Evolutionary conservation across 2,113 vertebrate genomes (phyloP).

Genomic region (Chaetorhynchus papuensis): DNA sequence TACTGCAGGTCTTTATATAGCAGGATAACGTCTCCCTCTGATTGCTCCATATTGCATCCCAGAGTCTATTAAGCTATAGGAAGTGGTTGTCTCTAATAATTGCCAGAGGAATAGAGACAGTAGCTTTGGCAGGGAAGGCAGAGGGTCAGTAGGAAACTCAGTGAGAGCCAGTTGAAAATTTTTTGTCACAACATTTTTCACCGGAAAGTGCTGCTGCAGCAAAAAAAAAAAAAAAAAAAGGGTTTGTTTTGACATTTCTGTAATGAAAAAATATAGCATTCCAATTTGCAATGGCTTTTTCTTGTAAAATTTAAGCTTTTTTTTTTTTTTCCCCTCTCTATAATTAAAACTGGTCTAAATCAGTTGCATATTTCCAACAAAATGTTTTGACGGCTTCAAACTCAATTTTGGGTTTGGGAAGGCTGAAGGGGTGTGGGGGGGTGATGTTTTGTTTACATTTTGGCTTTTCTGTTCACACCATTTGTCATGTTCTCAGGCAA

Average conservation of each 20-base stretch:
- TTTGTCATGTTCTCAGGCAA: conserved; percentile 27
- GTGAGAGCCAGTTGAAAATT: neutral
- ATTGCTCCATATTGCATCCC: neutral
- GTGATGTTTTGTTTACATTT: conserved; percentile 29
- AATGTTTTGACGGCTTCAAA: conserved; percentile 3
- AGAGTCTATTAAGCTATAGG: neutral
- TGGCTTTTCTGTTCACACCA: conserved; percentile 14
- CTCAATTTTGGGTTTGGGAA: neutral
- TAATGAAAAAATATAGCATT: conserved; percentile 42
- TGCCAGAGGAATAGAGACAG: neutral
- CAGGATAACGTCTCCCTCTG: neutral
- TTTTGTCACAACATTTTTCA: conserved; percentile 21
- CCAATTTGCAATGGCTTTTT: neutral
- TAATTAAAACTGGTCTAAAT: conserved; percentile 15
- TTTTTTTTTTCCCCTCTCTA: rapidly evolving
- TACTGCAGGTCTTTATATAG: conserved; percentile 1
- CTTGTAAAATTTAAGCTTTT: neutral
- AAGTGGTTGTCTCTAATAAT: neutral
- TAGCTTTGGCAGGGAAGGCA: neutral
- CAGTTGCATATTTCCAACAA: neutral
- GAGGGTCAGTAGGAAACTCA: neutral
- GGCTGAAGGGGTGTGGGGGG: neutral
- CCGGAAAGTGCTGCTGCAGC: neutral
- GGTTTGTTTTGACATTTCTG: conserved; percentile 34
- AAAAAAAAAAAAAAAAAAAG: neutral